Percentiles rank a stretch among this genome's conserved stretches.
Conservation (phyloP, 2,888 invertebrate species). For the Diaprepes abbreviatus region DNA sequence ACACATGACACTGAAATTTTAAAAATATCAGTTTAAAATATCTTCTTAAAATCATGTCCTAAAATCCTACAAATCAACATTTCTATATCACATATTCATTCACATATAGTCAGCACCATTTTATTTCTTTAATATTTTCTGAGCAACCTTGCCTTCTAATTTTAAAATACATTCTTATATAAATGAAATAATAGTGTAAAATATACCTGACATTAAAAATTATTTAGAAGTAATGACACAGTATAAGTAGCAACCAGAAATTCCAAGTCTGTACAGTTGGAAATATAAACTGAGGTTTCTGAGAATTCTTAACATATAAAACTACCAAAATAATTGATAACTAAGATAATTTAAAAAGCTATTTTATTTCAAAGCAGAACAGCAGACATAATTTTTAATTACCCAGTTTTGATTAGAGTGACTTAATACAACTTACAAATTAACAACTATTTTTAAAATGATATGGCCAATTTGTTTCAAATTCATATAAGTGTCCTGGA, state of each 20-base stretch:
- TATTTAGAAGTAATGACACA: neutral
- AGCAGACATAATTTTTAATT: too few relatives aligned
- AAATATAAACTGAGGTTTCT: too few relatives aligned
- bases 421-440: too few relatives aligned
- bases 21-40: slow-evolving; percentile 55
- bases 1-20: slow-evolving; percentile 61
- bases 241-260: neutral
- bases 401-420: too few relatives aligned
- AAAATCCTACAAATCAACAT: slow-evolving; percentile 58
- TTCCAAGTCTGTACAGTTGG: too few relatives aligned
- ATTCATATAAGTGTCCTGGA: too few relatives aligned
- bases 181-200: neutral
- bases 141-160: slow-evolving; percentile 54
- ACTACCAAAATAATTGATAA: too few relatives aligned
- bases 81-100: slow-evolving; percentile 64
- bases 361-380: too few relatives aligned
- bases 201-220: neutral
- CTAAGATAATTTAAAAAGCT: too few relatives aligned
- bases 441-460: too few relatives aligned
- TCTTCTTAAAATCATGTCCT: slow-evolving; percentile 51
- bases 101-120: slow-evolving; percentile 61
- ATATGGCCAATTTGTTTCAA: too few relatives aligned
- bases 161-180: slow-evolving; percentile 44
- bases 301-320: too few relatives aligned
- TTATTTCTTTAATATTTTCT: slow-evolving; percentile 54